Evolutionary conservation across 2,888 invertebrate genomes (phyloP).

Genomic region (Hololepta plana): DNA sequence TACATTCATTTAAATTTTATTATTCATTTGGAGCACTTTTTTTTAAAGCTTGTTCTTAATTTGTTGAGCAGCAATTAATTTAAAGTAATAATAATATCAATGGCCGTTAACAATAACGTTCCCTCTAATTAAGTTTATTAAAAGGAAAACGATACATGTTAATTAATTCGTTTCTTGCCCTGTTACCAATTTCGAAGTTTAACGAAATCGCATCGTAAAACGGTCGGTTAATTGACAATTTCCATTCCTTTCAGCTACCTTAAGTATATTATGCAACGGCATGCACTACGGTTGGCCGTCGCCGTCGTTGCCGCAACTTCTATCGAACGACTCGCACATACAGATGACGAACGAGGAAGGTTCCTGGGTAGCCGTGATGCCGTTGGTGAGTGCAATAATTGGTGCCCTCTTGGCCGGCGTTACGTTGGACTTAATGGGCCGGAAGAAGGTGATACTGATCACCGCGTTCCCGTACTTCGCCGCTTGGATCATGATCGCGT

Average conservation of each 20-base stretch:
- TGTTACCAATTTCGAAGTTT: too few relatives aligned
- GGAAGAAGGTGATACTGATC: constrained; percentile 43
- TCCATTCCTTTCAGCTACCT: constrained; percentile 18
- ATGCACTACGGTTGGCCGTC: constrained; percentile 39
- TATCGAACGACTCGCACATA: constrained; percentile 26
- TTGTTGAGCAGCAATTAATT: too few relatives aligned
- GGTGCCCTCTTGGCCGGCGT: constrained; percentile 43
- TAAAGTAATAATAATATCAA: too few relatives aligned
- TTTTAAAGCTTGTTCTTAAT: too few relatives aligned
- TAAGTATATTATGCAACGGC: constrained; percentile 21
- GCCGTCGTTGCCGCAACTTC: constrained; percentile 35
- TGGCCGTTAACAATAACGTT: too few relatives aligned
- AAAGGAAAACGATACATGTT: too few relatives aligned
- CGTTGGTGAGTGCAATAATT: constrained; percentile 42
- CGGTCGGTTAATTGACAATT: too few relatives aligned
- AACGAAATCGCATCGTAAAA: too few relatives aligned
- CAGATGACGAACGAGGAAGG: constrained; percentile 32
- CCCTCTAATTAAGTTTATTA: too few relatives aligned
- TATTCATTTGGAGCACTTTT: too few relatives aligned
- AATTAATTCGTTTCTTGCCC: too few relatives aligned
- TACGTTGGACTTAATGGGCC: constrained; percentile 44
- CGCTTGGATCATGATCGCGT: constrained; percentile 44
- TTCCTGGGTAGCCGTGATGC: constrained; percentile 46
- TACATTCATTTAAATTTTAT: too few relatives aligned
- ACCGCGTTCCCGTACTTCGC: constrained; percentile 40